Evolutionary conservation across 2,888 invertebrate genomes (phyloP), one percentile per base, ranked within the genome.

Genomic region (Mesochorus sp.): DNA sequence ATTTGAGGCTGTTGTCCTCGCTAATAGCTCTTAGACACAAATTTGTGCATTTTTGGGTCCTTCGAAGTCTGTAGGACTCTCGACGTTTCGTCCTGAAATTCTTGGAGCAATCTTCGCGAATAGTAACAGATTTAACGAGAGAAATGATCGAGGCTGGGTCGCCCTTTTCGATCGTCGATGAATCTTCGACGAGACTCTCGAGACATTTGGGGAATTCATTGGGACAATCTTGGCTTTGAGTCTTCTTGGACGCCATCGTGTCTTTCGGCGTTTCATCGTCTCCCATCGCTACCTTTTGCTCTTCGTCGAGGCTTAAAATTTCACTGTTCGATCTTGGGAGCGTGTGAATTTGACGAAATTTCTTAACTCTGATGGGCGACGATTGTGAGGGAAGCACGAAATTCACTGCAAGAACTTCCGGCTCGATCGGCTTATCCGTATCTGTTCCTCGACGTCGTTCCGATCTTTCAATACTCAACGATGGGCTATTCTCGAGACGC

Each of bases 271-370:
- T 51, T 55, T 44, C 26, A 70, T 68, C 59, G 47, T 79, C 76
- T 21, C 80, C 78, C 76, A 57, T 73, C 8, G 74, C 59, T 21
- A 61, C 57, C 26, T 61, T 37, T 42, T 64, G 4, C 4, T n/a
- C 42, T 3, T 21, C 17, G 3, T 34, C 37, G 21, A 19, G 14
- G 12, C 59, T 26, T 1, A n/a, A 17, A 0, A 64, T 28, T 28
- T 75, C 39, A 31, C 71, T 71, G 24, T 31, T 74, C 5, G 79
- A 74, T 12, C 57, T 61, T n/a, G n/a, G n/a, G 26, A 84, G 75
- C 2, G 84, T 84, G 42, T 84, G 75, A 66, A 84, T 39, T 17
- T 85, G 84, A 12, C 84, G 82, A 8, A 74, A 39, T 71, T 84
- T 85, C 37, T 80, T 83, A 1, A 80, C 42, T 66, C 77, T 82